phyloP scores from a whole-genome alignment of 1,140 invertebrate species.

The Pollicipes pollicipes region DNA sequence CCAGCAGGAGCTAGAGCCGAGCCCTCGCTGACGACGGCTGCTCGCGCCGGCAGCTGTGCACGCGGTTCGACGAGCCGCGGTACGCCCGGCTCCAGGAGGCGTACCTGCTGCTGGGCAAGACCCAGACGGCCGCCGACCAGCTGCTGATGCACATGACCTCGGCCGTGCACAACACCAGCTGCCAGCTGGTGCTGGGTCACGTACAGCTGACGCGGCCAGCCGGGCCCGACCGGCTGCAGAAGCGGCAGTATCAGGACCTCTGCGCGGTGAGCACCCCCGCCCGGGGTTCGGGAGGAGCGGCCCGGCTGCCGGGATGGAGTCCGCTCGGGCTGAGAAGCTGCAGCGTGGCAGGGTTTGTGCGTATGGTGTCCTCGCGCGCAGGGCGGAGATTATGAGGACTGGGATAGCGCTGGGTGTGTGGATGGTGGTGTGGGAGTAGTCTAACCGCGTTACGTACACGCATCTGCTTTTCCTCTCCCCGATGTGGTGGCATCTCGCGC shows the following conservation, averaged over 20 bases:
- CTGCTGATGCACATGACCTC: slow-evolving; percentile 87
- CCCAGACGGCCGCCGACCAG: slow-evolving; percentile 80
- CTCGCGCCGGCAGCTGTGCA: slow-evolving; percentile 40
- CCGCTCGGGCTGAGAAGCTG: no score
- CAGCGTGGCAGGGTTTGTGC: no score
- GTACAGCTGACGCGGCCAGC: slow-evolving; percentile 31
- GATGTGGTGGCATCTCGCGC: no score
- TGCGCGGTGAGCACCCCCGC: slow-evolving; percentile 38
- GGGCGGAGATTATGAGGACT: no score
- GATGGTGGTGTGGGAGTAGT: no score
- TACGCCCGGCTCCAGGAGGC: slow-evolving; percentile 68
- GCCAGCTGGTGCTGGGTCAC: slow-evolving; percentile 53
- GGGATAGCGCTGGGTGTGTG: no score
- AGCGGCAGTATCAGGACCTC: slow-evolving; percentile 56
- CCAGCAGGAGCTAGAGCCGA: no score
- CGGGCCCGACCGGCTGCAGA: slow-evolving; percentile 23
- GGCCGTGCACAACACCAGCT: slow-evolving; percentile 73
- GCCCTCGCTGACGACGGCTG: no score
- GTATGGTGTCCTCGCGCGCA: no score
- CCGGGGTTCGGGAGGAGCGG: neutral
- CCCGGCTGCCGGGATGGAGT: no score
- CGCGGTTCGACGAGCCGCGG: slow-evolving; percentile 47
- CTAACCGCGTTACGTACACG: no score
- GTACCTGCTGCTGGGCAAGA: slow-evolving; percentile 67
- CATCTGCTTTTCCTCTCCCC: no score